phyloP scores from a whole-genome alignment of 2,888 invertebrate genomes.

The Lacanobia wlatinum region DNA sequence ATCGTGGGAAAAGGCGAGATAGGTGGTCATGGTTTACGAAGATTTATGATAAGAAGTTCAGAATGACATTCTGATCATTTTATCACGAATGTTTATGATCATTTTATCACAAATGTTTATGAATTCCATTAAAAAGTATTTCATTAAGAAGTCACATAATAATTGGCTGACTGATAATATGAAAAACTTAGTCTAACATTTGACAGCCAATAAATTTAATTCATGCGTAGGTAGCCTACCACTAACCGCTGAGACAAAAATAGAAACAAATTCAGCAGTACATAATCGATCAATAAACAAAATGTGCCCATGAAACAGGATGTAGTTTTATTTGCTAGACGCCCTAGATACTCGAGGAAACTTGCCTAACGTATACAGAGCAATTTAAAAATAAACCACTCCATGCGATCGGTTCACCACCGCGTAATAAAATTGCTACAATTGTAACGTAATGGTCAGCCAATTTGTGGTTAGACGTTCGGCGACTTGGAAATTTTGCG shows the following conservation, averaged over 20 bases:
- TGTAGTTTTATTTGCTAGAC: conserved; percentile 42
- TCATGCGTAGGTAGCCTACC: not conserved
- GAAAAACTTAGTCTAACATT: no score
- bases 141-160: no score
- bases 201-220: not conserved
- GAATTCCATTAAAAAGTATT: no score
- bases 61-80: not conserved
- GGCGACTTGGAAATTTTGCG: conserved; percentile 23
- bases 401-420: conserved; percentile 21
- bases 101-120: no score
- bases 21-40: not conserved
- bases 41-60: not conserved
- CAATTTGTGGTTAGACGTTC: conserved; percentile 58
- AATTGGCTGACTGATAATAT: not conserved
- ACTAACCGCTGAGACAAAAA: conserved; percentile 1
- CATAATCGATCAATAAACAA: conserved; percentile 24
- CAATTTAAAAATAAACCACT: conserved; percentile 64
- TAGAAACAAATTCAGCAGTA: not conserved
- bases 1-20: not conserved
- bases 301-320: conserved; percentile 43
- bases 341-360: conserved; percentile 56
- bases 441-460: conserved; percentile 44
- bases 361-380: conserved; percentile 44
- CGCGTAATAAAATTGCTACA: conserved; percentile 61
- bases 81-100: no score